Evolutionary conservation across 2,888 invertebrate species (phyloP).

Genomic region (Drosophila basisetae): DNA sequence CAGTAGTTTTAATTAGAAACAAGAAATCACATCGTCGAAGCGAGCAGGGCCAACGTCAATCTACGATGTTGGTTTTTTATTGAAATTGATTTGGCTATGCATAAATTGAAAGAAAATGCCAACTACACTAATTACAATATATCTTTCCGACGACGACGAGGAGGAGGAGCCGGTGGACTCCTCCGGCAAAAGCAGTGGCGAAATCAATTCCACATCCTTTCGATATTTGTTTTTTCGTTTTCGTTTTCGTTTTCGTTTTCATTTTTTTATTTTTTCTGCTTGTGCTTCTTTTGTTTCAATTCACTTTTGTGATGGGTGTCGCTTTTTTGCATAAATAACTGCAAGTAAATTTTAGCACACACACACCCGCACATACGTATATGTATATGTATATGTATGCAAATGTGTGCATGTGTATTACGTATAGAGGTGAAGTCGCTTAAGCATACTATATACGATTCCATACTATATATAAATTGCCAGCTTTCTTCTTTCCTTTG

Average conservation of each 20-base stretch:
- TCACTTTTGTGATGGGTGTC: slow-evolving; percentile 45
- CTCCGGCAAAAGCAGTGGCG: slow-evolving; percentile 10
- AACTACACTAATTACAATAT: slow-evolving; percentile 76
- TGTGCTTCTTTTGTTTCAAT: slow-evolving; percentile 34
- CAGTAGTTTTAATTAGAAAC: slow-evolving; percentile 52
- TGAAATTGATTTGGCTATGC: slow-evolving; percentile 78
- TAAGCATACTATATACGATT: slow-evolving; percentile 44
- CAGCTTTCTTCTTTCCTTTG: slow-evolving; percentile 43
- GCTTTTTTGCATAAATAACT: slow-evolving; percentile 75
- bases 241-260: neutral
- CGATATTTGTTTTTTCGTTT: slow-evolving; percentile 7
- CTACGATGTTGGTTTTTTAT: slow-evolving; percentile 60
- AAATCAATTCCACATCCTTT: slow-evolving; percentile 23
- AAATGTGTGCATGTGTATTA: slow-evolving; percentile 11
- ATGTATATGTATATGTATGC: slow-evolving; percentile 8
- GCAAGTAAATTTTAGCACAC: slow-evolving; percentile 73
- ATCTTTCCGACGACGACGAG: slow-evolving; percentile 51
- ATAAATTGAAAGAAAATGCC: slow-evolving; percentile 67
- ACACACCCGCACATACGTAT: neutral
- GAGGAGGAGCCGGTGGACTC: neutral
- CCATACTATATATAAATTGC: slow-evolving; percentile 62
- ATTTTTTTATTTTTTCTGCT: neutral
- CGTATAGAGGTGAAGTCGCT: slow-evolving; percentile 35
- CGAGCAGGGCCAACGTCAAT: slow-evolving; percentile 32
- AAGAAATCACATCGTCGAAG: slow-evolving; percentile 43